A percentile compares a stretch with the other conserved stretches of the same genome.
These are phyloP conservation scores for Ichneumoninae sp. DNA, from an alignment of 2,888 invertebrate genomes.

Conservation along the genomic window DNA sequence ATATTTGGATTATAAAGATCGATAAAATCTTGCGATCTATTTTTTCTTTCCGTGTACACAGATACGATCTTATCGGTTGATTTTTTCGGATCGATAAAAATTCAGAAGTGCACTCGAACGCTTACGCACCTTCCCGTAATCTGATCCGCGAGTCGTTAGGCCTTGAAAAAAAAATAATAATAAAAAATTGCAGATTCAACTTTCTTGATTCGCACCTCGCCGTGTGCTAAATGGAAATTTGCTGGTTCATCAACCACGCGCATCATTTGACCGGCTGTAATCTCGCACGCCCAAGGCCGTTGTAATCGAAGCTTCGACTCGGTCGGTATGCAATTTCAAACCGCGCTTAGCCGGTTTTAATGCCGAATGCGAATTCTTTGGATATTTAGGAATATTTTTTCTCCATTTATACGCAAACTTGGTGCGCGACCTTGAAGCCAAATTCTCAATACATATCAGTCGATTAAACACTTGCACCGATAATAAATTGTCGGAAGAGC, in stretches of 20 bases:
- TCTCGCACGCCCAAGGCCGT: background rate
- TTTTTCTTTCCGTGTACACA: background rate
- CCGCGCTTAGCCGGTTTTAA: background rate
- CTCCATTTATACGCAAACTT: background rate
- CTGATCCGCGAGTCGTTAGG: background rate
- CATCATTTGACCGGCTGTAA: background rate
- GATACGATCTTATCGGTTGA: conserved; percentile 13
- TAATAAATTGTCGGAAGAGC: background rate
- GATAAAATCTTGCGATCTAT: background rate
- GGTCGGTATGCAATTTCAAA: background rate
- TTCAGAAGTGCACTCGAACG: background rate
- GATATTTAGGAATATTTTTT: background rate
- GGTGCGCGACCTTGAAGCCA: background rate
- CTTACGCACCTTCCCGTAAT: background rate
- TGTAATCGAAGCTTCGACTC: background rate
- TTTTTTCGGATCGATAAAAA: conserved; percentile 1
- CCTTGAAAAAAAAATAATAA: conserved; percentile 20
- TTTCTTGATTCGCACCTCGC: background rate
- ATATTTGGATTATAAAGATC: background rate
- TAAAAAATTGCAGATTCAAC: conserved; percentile 6
- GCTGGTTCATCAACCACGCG: conserved; percentile 5
- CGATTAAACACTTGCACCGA: too few relatives aligned
- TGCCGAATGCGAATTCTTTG: background rate
- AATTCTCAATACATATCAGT: background rate
- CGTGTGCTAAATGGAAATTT: background rate